A percentile compares a stretch with the other conserved stretches of the same genome.
Conservation (phyloP, 2,113 vertebrate species). For the Ondatra zibethicus region DNA sequence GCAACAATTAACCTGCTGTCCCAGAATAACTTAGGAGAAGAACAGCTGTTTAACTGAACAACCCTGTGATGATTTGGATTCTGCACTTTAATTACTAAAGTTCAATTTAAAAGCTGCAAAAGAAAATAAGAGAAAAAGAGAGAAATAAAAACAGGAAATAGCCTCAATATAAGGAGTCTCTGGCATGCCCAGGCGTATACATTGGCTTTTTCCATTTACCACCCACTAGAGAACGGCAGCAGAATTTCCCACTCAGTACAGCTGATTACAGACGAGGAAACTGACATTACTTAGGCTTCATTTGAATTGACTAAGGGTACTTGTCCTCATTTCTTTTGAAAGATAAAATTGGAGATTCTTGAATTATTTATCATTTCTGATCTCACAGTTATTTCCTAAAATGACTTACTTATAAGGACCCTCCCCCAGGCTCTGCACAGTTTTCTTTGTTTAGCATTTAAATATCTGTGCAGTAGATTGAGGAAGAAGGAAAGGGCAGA, state of each 20-base stretch:
- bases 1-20: conserved; percentile 44
- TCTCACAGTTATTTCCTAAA: conserved; percentile 45
- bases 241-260: conserved; percentile 34
- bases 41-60: conserved; percentile 10
- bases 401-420: neutral
- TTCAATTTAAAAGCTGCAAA: conserved; percentile 40
- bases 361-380: conserved; percentile 59
- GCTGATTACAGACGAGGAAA: conserved; percentile 7
- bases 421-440: neutral
- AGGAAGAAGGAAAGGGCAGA: neutral
- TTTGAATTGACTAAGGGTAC: conserved; percentile 24
- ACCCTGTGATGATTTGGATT: conserved; percentile 8
- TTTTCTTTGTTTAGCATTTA: conserved; percentile 23
- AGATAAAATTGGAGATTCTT: conserved; percentile 59
- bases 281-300: conserved; percentile 6
- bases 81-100: conserved; percentile 52
- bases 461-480: neutral
- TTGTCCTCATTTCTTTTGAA: conserved; percentile 34
- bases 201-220: neutral
- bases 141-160: conserved; percentile 12
- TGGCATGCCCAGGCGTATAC: neutral
- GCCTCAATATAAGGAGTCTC: neutral
- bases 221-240: neutral
- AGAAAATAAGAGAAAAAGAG: conserved; percentile 45
- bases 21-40: conserved; percentile 40